Conservation (phyloP, 2,113 vertebrate species). For the Amphiprion ocellaris region DNA sequence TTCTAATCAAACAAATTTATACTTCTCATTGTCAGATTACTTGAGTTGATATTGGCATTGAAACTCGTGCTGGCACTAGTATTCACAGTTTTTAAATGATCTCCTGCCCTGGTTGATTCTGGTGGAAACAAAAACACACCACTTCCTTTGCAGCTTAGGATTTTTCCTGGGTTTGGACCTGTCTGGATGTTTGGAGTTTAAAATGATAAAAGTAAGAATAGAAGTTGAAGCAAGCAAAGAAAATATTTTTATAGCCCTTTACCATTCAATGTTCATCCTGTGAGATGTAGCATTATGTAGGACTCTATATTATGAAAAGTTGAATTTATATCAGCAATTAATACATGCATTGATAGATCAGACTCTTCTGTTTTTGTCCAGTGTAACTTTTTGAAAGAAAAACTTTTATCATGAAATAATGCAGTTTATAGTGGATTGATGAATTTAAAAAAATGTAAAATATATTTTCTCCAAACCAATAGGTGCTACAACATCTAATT, state of each 20-base stretch:
- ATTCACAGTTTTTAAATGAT: background rate
- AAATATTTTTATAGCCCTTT: background rate
- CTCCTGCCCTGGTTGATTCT: background rate
- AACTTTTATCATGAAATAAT: no score
- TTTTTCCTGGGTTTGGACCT: constrained; percentile 30
- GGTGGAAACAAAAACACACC: constrained; percentile 45
- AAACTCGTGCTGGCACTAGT: background rate
- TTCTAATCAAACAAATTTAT: no score
- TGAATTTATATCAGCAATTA: no score
- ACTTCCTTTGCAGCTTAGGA: constrained; percentile 32
- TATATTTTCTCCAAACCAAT: no score
- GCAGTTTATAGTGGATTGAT: background rate
- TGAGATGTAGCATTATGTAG: background rate
- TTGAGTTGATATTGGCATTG: background rate
- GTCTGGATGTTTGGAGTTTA: background rate
- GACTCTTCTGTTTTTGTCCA: no score
- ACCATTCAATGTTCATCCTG: background rate
- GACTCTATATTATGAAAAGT: background rate
- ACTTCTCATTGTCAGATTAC: no score
- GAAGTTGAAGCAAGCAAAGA: background rate
- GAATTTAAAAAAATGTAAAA: background rate
- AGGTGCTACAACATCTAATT: background rate
- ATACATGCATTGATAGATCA: no score
- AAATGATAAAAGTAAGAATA: background rate
- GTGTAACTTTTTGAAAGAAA: no score